Conservation (phyloP, 2,888 invertebrate species). For the Pseudococcus longispinus region DNA sequence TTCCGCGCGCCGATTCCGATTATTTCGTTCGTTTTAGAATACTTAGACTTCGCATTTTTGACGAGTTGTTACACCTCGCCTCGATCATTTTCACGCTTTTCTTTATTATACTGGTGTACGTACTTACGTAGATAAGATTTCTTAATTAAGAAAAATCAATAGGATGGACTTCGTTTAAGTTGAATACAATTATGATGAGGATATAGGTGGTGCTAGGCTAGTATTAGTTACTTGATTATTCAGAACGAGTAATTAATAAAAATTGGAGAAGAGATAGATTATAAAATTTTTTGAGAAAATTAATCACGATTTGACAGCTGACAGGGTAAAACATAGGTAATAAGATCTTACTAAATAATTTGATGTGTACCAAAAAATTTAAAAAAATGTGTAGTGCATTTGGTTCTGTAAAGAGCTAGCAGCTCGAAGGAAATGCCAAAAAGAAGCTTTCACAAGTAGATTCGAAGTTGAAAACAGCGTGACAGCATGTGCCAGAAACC, state of each 20-base stretch:
- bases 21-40: conserved; percentile 8
- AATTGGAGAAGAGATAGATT: background rate
- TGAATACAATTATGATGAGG: background rate
- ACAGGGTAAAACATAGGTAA: background rate
- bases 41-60: background rate
- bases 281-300: background rate
- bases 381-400: too few relatives aligned
- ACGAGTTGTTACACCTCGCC: background rate
- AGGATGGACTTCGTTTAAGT: background rate
- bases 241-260: background rate
- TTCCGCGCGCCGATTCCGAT: background rate
- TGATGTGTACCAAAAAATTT: background rate
- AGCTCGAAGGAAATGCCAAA: too few relatives aligned
- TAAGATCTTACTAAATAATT: background rate
- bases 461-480: too few relatives aligned
- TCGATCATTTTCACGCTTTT: conserved; percentile 7
- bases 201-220: background rate
- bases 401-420: too few relatives aligned
- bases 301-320: background rate
- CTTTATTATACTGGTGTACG: background rate
- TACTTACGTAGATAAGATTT: background rate
- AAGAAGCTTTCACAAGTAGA: too few relatives aligned
- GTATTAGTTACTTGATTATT: background rate
- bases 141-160: background rate
- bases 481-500: too few relatives aligned